phyloP scores from a whole-genome alignment of 2,888 invertebrate genomes.

The Polymixis flavicincta region DNA sequence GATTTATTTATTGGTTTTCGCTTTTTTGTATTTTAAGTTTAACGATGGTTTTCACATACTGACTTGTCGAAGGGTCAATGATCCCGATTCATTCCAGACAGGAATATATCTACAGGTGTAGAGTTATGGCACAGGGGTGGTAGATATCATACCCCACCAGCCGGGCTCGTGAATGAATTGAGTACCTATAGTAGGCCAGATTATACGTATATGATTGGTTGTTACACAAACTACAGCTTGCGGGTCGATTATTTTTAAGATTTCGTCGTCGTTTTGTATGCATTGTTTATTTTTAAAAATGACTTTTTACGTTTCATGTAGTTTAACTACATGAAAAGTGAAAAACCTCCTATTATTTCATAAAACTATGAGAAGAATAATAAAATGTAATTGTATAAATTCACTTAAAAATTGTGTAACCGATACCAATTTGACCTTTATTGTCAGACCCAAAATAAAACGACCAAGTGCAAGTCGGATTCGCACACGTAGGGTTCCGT shows the following conservation, averaged over 20 bases:
- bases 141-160: background rate
- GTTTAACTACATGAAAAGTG: background rate
- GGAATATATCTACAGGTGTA: background rate
- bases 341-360: background rate
- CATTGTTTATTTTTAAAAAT: background rate
- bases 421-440: background rate
- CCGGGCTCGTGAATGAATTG: slow-evolving; percentile 5
- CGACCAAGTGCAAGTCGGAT: no score
- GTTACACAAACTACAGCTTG: background rate
- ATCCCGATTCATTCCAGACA: slow-evolving; percentile 12
- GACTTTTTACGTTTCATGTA: background rate
- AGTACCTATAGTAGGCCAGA: background rate
- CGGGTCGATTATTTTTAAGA: background rate
- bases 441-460: background rate
- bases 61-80: slow-evolving; percentile 1
- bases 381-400: background rate
- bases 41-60: background rate
- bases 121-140: background rate
- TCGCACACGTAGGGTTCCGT: no score
- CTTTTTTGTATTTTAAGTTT: no score
- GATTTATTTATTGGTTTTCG: background rate
- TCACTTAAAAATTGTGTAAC: background rate
- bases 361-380: background rate
- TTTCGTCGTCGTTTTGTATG: background rate
- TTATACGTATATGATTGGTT: background rate